Evolutionary conservation across 2,888 invertebrate genomes (phyloP), one percentile per base, ranked within the genome.

Genomic region (Deilephila porcellus): DNA sequence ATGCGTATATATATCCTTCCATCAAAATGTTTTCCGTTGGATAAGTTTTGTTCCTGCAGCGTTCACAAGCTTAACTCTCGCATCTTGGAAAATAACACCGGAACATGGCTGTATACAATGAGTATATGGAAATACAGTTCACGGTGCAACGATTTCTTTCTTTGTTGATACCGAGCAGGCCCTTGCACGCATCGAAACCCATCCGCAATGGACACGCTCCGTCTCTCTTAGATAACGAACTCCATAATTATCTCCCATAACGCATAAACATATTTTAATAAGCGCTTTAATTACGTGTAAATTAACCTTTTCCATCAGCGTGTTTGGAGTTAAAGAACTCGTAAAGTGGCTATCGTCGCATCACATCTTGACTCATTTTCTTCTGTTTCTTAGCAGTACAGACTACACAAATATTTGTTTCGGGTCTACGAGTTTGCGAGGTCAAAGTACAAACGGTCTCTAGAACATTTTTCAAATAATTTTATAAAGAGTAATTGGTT

Each of bases 61-160:
- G 45, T 11, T 11, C 45, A 45, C 11, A 14, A 45, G 14, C 45
- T 45, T 11, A 45, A 11, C 14, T 11, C 3, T 11, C 14, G 11
- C 45, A 14, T 14, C 3, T 11, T 14, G 2, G 45, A 45, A 3
- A 29, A 60, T 29, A 60, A 60, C 14, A 60, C 11, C 29, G 25
- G 8, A 60, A 17, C 17, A 29, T 29, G 4, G 14, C 34, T 1
- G 64, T 20, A 2, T 14, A 14, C 11, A 11, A 11, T 1, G 4
- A 56, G 7, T 56, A 6, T 56, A 6, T n/a, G n/a, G 6, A 45
- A 45, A 45, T n/a, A n/a, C n/a, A 56, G 56, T 19, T 52, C 25
- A 52, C 67, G 67, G 25, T 52, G 67, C 45, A 67, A 8, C 20
- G 64, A 64, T 64, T 64, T 37, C 25, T 11, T 67, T 6, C 11